Evolutionary conservation across 2,113 vertebrate genomes (phyloP).

Genomic region (Calypte anna): DNA sequence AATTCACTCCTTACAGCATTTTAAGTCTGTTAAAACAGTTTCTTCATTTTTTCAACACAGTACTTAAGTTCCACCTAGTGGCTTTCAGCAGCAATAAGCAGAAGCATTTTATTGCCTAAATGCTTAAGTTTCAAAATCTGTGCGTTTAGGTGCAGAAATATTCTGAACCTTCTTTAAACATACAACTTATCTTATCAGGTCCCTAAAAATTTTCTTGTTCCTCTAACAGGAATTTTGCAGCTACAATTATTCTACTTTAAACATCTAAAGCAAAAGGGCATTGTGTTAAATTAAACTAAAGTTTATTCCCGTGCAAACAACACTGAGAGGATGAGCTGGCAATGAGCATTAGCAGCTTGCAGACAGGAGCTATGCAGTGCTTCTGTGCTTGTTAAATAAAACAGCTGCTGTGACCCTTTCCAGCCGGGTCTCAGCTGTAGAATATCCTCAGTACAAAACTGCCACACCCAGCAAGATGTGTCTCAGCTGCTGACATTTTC

Average conservation of each 20-base stretch:
- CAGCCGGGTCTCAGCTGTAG: neutral
- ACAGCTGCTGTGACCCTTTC: neutral
- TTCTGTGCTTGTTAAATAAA: neutral
- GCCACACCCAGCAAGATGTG: accelerated
- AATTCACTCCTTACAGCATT: neutral
- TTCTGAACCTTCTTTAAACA: neutral
- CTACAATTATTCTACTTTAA: neutral
- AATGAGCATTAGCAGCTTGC: neutral
- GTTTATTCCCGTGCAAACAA: neutral
- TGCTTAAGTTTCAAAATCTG: neutral
- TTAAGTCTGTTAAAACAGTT: neutral
- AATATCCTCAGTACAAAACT: neutral
- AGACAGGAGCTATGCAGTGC: neutral
- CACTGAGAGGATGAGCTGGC: neutral
- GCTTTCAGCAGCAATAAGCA: neutral
- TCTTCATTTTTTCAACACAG: neutral
- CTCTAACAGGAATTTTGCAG: neutral
- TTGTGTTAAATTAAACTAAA: neutral
- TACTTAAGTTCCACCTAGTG: constrained; percentile 61
- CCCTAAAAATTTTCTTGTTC: neutral
- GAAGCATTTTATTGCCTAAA: neutral
- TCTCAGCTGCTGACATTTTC: neutral
- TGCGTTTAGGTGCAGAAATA: neutral
- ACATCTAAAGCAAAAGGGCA: neutral
- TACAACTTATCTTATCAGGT: neutral